Conservation (phyloP, 2,113 vertebrate genomes). For the Meles meles region DNA sequence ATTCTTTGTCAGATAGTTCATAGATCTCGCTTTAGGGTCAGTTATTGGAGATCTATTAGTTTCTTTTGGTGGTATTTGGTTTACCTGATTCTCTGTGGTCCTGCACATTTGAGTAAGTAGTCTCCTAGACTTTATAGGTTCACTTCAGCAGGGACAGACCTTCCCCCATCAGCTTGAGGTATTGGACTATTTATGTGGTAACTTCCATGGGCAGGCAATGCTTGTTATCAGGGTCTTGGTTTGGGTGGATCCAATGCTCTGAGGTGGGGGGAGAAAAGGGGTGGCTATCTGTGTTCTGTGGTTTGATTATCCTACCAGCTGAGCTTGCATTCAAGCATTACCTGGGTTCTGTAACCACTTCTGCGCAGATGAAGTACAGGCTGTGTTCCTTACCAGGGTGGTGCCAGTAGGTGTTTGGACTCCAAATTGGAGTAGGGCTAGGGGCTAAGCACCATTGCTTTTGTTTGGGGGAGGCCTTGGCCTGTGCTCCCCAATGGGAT, state of each 20-base stretch:
- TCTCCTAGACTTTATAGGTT: neutral
- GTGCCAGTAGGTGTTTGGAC: neutral
- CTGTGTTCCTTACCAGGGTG: too few species aligned
- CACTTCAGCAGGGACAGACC: neutral
- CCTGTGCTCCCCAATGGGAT: neutral
- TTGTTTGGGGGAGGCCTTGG: neutral
- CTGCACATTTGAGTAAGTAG: neutral
- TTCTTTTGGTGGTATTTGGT: neutral
- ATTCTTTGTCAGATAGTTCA: neutral
- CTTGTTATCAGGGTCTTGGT: neutral
- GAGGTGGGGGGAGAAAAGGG: neutral
- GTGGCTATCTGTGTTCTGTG: neutral
- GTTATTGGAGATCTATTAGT: neutral
- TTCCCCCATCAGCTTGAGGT: neutral
- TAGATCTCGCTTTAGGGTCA: neutral
- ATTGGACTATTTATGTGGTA: neutral
- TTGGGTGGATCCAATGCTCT: neutral
- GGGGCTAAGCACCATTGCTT: neutral
- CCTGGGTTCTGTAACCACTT: neutral
- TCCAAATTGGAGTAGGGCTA: neutral
- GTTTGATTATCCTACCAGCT: neutral
- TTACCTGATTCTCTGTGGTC: neutral
- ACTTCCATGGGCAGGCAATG: neutral
- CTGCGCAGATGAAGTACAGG: too few species aligned
- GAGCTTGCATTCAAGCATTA: neutral